phyloP scores from a whole-genome alignment of 2,797 vertebrate species.

The Rhynchotus rufescens region DNA sequence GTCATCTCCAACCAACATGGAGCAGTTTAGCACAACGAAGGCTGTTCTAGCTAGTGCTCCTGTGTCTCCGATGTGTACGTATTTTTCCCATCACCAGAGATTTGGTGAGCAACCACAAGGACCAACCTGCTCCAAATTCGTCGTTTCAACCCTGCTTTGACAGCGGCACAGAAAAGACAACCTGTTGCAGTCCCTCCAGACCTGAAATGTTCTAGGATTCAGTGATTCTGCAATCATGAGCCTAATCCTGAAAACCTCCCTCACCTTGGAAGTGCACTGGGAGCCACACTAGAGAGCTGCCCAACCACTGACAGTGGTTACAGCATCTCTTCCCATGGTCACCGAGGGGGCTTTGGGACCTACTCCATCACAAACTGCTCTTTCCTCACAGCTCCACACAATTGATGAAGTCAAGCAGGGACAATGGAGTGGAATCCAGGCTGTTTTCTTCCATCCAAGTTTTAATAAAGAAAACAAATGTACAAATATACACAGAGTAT shows the following conservation, averaged over 20 bases:
- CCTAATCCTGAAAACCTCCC: not conserved
- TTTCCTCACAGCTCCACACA: not conserved
- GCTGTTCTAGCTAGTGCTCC: too few relatives aligned
- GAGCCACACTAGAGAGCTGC: accelerated
- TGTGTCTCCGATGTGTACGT: not conserved
- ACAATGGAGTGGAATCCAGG: constrained; percentile 11
- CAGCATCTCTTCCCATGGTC: not conserved
- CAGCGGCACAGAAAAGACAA: not conserved
- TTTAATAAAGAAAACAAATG: constrained; percentile 62
- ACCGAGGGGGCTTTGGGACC: not conserved
- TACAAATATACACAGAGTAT: not conserved
- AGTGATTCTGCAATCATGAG: not conserved
- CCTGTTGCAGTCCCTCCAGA: not conserved
- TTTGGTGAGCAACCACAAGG: not conserved
- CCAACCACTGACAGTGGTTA: not conserved
- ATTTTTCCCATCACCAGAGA: not conserved
- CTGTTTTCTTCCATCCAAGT: not conserved
- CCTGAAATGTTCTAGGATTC: not conserved
- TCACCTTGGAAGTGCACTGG: not conserved
- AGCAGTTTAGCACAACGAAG: not conserved
- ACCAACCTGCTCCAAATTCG: not conserved
- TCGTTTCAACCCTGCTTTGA: not conserved
- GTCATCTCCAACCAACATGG: not conserved
- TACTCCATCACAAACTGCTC: not conserved
- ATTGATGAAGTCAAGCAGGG: constrained; percentile 4